Evolutionary conservation across 2,113 vertebrate genomes (phyloP).

Genomic region (Coracopsis vasa): DNA sequence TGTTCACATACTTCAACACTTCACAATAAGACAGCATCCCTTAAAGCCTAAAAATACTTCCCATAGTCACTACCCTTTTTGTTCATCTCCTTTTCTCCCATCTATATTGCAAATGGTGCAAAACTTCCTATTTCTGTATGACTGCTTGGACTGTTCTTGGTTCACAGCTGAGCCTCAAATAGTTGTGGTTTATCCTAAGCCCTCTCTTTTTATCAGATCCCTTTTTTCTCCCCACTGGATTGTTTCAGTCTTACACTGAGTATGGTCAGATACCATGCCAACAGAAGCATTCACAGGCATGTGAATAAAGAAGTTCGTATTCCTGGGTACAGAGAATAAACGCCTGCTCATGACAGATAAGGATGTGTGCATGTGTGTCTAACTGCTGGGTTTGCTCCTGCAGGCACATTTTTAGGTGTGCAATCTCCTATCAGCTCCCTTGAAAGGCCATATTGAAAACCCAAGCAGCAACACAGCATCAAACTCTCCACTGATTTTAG

Average conservation of each 20-base stretch:
- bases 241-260: neutral
- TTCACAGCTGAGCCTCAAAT: neutral
- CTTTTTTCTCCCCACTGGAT: neutral
- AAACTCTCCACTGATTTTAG: neutral
- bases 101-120: neutral
- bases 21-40: neutral
- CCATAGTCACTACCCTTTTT: neutral
- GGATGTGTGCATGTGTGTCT: neutral
- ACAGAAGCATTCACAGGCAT: neutral
- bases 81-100: neutral
- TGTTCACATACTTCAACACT: neutral
- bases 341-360: neutral
- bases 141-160: neutral
- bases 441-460: neutral
- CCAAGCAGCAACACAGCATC: neutral
- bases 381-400: neutral
- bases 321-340: neutral
- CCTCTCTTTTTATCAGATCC: neutral
- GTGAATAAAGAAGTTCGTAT: neutral
- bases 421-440: neutral
- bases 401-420: neutral
- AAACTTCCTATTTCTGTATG: conserved; percentile 4
- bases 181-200: neutral
- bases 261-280: neutral
- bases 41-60: neutral